Evolutionary conservation across 2,113 vertebrate genomes (phyloP).

Genomic region (Steatornis caripensis): DNA sequence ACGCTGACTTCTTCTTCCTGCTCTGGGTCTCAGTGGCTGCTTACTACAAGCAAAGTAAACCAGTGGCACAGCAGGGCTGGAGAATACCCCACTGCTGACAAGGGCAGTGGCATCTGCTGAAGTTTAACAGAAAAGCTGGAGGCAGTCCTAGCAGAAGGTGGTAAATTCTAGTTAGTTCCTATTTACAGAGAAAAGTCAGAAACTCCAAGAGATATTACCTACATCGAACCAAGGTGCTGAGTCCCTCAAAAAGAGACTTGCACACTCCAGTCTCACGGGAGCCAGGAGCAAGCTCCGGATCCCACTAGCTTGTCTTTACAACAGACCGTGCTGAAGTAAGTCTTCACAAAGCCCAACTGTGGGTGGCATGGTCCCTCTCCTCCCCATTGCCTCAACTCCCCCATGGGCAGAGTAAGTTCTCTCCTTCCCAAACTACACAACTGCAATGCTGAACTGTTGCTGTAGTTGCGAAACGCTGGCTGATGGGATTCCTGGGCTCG

Average conservation of each 20-base stretch:
- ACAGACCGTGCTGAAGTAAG: neutral
- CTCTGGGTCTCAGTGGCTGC: neutral
- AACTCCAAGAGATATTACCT: neutral
- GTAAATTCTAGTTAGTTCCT: neutral
- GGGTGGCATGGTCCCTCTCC: neutral
- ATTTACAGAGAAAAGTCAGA: neutral
- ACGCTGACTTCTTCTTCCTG: neutral
- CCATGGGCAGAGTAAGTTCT: neutral
- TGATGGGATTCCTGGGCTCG: neutral
- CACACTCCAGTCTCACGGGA: neutral
- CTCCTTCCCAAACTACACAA: neutral
- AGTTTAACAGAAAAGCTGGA: neutral
- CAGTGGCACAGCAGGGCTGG: neutral
- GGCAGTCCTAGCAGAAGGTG: neutral
- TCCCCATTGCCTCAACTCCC: neutral
- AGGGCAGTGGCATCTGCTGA: neutral
- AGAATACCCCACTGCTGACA: neutral
- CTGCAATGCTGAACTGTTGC: accelerated
- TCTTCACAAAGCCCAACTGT: neutral
- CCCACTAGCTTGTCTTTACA: neutral
- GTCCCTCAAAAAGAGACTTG: neutral
- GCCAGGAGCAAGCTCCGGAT: neutral
- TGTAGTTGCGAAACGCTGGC: accelerated
- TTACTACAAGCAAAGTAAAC: neutral
- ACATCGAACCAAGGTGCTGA: neutral